Evolutionary conservation across 2,888 invertebrate species (phyloP).

Genomic region (Pocota personata): DNA sequence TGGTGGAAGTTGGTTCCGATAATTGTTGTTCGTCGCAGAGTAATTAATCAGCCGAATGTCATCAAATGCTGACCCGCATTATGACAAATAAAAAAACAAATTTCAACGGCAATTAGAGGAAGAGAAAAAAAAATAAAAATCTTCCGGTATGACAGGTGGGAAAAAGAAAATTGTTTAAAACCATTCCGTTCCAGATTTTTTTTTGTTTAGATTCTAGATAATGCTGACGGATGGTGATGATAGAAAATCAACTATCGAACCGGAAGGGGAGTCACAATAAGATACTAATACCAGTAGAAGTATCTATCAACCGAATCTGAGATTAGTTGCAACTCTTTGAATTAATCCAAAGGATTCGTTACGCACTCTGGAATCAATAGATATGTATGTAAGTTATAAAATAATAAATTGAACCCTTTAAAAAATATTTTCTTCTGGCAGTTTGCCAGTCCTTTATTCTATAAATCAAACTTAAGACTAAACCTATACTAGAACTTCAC

Average conservation of each 20-base stretch:
- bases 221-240: neutral
- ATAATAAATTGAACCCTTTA: too few relatives aligned
- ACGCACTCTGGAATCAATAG: constrained; percentile 1
- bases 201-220: neutral
- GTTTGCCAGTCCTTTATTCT: too few relatives aligned
- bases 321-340: neutral
- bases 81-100: constrained; percentile 19
- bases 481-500: too few relatives aligned
- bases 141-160: constrained; percentile 42
- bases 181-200: neutral
- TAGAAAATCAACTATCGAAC: constrained; percentile 10
- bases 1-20: neutral
- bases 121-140: constrained; percentile 5
- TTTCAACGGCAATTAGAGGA: constrained; percentile 36
- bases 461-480: too few relatives aligned
- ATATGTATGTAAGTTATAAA: too few relatives aligned
- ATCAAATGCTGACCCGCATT: constrained; percentile 27
- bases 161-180: neutral
- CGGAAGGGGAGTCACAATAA: neutral
- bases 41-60: constrained; percentile 52
- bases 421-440: too few relatives aligned
- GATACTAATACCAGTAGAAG: neutral
- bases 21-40: neutral
- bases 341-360: constrained; percentile 3
- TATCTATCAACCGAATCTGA: neutral